Evolutionary conservation across 1,140 invertebrate species (phyloP).

Genomic region (Leptestheria dahalacensis): DNA sequence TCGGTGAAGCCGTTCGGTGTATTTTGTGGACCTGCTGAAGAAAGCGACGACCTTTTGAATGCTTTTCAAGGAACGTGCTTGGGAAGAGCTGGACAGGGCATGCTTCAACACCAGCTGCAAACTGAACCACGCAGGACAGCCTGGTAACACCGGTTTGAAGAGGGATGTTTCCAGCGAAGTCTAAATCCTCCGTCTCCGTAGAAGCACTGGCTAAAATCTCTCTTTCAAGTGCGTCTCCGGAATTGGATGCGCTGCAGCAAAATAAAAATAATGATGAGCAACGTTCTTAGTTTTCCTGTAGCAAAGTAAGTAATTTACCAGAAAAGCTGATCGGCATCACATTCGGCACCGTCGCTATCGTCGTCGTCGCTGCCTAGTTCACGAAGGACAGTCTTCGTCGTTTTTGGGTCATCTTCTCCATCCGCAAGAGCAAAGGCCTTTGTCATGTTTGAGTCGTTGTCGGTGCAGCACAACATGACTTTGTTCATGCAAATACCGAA

Average conservation of each 20-base stretch:
- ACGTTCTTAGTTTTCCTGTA: too few species aligned
- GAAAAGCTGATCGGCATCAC: neutral
- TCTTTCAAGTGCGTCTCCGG: neutral
- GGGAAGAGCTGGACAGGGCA: neutral
- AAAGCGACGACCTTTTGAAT: constrained; percentile 6
- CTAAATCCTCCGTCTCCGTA: neutral
- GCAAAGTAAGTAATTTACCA: neutral
- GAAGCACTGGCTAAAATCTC: neutral
- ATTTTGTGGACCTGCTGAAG: neutral
- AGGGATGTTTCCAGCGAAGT: neutral
- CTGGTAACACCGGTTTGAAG: neutral
- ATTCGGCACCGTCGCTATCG: neutral
- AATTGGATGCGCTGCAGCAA: too few species aligned
- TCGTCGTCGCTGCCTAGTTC: neutral
- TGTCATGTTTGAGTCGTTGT: constrained; percentile 2
- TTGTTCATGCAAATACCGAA: neutral
- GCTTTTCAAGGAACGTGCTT: neutral
- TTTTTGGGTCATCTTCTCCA: neutral
- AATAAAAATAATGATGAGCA: too few species aligned
- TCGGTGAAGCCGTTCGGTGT: neutral
- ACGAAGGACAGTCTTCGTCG: neutral
- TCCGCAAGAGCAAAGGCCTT: constrained; percentile 1
- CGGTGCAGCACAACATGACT: neutral
- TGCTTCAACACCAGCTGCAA: constrained; percentile 5
- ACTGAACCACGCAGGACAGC: neutral